phyloP scores from a whole-genome alignment of 2,888 invertebrate genomes.

The Meliscaeva auricollis region DNA sequence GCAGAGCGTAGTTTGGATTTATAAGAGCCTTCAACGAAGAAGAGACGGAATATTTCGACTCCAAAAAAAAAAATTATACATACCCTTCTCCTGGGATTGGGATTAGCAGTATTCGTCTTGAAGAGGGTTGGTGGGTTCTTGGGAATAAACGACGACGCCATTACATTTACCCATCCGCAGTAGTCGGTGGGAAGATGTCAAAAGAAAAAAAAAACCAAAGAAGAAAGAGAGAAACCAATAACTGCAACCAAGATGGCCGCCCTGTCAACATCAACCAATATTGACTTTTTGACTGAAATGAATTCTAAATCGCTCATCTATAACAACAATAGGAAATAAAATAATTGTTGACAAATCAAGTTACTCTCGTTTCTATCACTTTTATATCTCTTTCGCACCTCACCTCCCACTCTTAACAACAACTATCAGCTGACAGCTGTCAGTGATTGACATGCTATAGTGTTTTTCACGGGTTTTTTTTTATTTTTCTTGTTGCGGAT shows the following conservation, averaged over 20 bases:
- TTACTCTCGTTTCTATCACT: slow-evolving; percentile 5
- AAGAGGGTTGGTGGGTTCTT: slow-evolving; percentile 53
- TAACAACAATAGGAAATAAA: background rate
- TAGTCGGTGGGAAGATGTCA: slow-evolving; percentile 7
- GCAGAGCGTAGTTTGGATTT: slow-evolving; percentile 53
- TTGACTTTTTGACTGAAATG: slow-evolving; percentile 58
- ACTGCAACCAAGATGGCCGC: slow-evolving; percentile 66
- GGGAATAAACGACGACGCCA: slow-evolving; percentile 63
- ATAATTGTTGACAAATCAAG: slow-evolving; percentile 58
- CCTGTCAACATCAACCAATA: slow-evolving; percentile 49
- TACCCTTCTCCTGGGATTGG: slow-evolving; percentile 43
- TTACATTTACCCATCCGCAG: slow-evolving; percentile 48
- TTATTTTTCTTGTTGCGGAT: slow-evolving; percentile 46
- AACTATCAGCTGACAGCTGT: slow-evolving; percentile 54
- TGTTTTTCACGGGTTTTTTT: background rate
- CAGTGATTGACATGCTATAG: slow-evolving; percentile 66
- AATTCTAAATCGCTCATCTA: slow-evolving; percentile 27
- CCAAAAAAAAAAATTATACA: too few relatives aligned
- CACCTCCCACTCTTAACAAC: background rate
- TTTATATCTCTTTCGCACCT: background rate
- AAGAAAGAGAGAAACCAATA: slow-evolving; percentile 26
- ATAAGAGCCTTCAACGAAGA: slow-evolving; percentile 33
- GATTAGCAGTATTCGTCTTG: slow-evolving; percentile 32
- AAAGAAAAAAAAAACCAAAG: slow-evolving; percentile 3
- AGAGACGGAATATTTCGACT: slow-evolving; percentile 18